Evolutionary conservation across 2,797 vertebrate genomes (phyloP), one percentile per base, ranked within the genome.

Genomic region (Rallus crepitans): DNA sequence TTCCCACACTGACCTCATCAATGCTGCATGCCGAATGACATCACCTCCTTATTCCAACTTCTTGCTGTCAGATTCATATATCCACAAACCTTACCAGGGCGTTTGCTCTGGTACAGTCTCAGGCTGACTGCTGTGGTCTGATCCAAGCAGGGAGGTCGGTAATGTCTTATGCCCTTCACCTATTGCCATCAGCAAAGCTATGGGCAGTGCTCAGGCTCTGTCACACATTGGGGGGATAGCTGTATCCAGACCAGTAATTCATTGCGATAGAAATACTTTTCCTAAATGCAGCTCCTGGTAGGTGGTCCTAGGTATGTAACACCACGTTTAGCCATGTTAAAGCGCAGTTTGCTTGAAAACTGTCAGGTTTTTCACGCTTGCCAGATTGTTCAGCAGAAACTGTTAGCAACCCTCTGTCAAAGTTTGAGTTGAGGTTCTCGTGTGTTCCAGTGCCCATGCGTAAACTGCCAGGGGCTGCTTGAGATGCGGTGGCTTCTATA

Each of bases 171-270:
- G 78, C 28, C 40, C 64, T 70, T 73, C 60, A 8, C 73, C 47
- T 28, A 2, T 1, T 64, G 82, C 57, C 12, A 1, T 45, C 20
- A 65, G 53, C 40, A 78, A 42, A 48, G 50, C 77, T 40, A 15
- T 0, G 0, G 37, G 61, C 7, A 1, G 7, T 37, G 37, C 55
- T 76, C 65, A 15, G 35, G 17, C 17, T 68, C 65, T 27, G 40
- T 45, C 73, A 37, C 23, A 4, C 0, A 0, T 12, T 0, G 0
- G 2, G 52, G n/a, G 23, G 2, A 39, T 53, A 55, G 8, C 35
- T 69, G 33, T 10, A 3, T 53, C 57, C 2, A 1, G 48, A 66
- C 15, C 45, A 70, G 39, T 45, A 5, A 63, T 65, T 24, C 47
- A 3, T 15, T 30, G 39, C 10, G 23, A 30, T 33, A 65, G 55